Evolutionary conservation across 2,888 invertebrate species (phyloP).

Genomic region (Cheilosia soror): DNA sequence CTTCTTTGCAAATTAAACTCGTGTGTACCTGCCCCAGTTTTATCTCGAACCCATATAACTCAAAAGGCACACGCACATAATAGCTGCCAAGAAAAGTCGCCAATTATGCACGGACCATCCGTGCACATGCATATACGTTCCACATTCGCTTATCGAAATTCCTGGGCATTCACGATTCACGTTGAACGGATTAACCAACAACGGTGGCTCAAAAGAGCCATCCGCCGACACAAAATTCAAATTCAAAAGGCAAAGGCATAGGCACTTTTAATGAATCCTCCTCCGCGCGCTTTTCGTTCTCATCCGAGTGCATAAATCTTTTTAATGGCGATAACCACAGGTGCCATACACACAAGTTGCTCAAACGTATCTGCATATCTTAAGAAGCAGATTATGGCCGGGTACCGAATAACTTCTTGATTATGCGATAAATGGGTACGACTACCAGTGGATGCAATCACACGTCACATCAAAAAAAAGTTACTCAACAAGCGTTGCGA

Average conservation of each 20-base stretch:
- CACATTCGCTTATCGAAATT: background rate
- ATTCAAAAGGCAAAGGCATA: too few species aligned
- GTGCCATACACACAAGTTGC: background rate
- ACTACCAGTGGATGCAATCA: background rate
- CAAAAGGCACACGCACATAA: background rate
- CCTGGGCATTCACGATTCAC: background rate
- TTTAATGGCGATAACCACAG: constrained; percentile 6
- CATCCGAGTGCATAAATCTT: background rate
- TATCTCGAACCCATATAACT: background rate
- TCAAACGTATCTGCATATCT: constrained; percentile 2
- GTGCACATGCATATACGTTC: background rate
- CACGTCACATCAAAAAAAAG: background rate
- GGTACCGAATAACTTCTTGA: background rate
- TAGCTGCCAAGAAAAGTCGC: background rate
- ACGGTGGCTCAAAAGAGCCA: background rate
- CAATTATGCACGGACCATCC: background rate
- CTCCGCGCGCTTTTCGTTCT: background rate
- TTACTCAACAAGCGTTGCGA: background rate
- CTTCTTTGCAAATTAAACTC: too few species aligned
- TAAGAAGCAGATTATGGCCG: background rate
- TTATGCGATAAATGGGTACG: background rate
- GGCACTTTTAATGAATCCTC: background rate
- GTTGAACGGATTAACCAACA: background rate
- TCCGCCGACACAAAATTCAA: background rate
- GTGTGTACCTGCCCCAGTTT: background rate